Conservation (phyloP, 2,113 vertebrate species). For the Zosterops pallidus region DNA sequence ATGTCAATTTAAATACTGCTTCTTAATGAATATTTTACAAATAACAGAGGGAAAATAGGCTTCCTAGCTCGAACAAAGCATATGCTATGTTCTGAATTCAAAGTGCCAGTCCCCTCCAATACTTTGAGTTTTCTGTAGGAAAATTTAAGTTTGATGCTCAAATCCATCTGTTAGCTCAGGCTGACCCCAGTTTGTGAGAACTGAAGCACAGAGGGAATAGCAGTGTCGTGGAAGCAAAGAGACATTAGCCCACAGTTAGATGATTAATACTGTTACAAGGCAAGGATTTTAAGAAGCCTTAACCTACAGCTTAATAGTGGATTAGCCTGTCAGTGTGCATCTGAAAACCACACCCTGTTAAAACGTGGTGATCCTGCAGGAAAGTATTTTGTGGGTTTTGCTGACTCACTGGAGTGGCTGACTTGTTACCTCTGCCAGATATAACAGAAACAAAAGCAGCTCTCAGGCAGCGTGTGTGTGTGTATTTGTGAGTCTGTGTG, state of each 20-base stretch:
- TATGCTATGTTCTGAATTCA: background rate
- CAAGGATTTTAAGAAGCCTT: background rate
- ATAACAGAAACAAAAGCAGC: slow-evolving; percentile 8
- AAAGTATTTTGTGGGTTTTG: slow-evolving; percentile 61
- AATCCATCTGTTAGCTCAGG: background rate
- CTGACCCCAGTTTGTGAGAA: background rate
- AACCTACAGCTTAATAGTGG: background rate
- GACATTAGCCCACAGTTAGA: background rate
- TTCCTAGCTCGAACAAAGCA: background rate
- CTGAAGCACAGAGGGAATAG: background rate
- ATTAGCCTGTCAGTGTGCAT: slow-evolving; percentile 5
- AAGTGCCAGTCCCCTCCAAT: background rate
- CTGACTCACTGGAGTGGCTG: background rate
- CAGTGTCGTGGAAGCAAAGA: background rate
- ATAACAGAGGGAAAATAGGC: background rate
- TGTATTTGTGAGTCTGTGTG: background rate
- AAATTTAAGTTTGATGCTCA: background rate
- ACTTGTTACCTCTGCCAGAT: background rate
- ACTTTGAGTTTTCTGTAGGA: background rate
- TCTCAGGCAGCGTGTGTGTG: background rate
- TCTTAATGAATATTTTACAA: background rate
- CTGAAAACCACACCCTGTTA: slow-evolving; percentile 30
- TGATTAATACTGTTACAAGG: background rate
- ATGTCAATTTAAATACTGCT: background rate
- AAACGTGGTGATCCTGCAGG: slow-evolving; percentile 41